Evolutionary conservation across 2,888 invertebrate species (phyloP), one percentile per base, ranked within the genome.

Genomic region (Smittia aterrima): DNA sequence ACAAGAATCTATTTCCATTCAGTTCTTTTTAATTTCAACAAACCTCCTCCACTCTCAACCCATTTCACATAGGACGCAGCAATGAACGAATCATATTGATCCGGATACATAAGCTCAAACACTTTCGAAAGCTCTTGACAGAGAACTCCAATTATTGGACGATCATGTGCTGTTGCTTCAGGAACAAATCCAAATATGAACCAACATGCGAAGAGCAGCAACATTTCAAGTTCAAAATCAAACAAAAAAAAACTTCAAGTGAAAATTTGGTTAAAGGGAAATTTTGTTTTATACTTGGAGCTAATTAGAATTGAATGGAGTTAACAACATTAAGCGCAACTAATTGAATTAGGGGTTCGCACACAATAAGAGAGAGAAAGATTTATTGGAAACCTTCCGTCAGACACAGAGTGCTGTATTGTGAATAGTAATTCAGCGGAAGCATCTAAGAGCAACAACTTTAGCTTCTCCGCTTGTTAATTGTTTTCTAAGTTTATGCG

Each of bases 11-110:
- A n/a, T n/a, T n/a, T n/a, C n/a, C n/a, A n/a, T n/a, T n/a, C n/a
- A n/a, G n/a, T n/a, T n/a, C n/a, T n/a, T n/a, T n/a, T n/a, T n/a
- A n/a, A n/a, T n/a, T n/a, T n/a, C n/a, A n/a, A 32, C 32, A 32
- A 93, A 32, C 32, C 32, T 9, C 93, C 93, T 3, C 90, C 87
- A 73, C 89, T 86, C 83, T 94, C 93, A 16, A 93, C 79, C 81
- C 87, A 91, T 80, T 93, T 93, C 7, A 94, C 91, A 79, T 94
- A 93, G 0, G 91, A 90, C 0, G 92, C 89, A 0, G 90, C 89
- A 62, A 93, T 90, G 79, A 89, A 92, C 6, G 24, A 9, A 3
- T 85, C 83, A 78, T 85, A 87, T 73, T 84, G 81, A 22, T 84
- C 81, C 0, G 85, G 84, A 78, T 85, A 87, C 75, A 83, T 82